Conservation (phyloP, 2,797 vertebrate species). For the Liparis tanakae region DNA sequence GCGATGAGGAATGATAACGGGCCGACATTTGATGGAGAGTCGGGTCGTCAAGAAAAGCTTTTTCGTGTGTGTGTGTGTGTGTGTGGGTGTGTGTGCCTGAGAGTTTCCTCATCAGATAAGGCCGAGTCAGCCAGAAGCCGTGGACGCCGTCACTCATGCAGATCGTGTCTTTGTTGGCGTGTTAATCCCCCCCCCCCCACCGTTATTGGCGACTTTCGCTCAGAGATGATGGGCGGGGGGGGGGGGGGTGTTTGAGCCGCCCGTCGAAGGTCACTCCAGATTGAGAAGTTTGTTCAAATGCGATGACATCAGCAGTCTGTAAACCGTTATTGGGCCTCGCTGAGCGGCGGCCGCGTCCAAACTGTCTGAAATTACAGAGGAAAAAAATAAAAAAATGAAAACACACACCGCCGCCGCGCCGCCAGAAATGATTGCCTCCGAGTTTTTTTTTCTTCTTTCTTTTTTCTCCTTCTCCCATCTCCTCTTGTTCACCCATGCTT, state of each 20-base stretch:
- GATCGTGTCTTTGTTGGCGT: not conserved
- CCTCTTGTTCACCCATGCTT: slow-evolving; percentile 61
- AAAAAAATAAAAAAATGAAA: slow-evolving; percentile 8
- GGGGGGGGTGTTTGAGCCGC: slow-evolving; percentile 82
- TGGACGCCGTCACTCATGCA: not conserved
- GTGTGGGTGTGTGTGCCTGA: too few relatives aligned
- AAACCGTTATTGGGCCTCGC: slow-evolving; percentile 91
- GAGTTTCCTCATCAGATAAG: not conserved
- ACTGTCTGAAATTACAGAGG: slow-evolving; percentile 77
- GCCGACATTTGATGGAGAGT: not conserved
- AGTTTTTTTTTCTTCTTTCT: slow-evolving; percentile 74
- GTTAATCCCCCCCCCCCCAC: not conserved
- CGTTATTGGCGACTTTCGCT: slow-evolving; percentile 33
- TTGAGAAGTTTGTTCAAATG: slow-evolving; percentile 98
- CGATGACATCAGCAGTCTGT: slow-evolving; percentile 96
- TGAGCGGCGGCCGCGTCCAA: slow-evolving; percentile 48
- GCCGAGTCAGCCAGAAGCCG: not conserved
- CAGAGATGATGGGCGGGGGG: slow-evolving; percentile 28
- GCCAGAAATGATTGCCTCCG: slow-evolving; percentile 91
- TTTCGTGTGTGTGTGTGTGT: too few relatives aligned
- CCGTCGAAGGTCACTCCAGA: slow-evolving; percentile 93
- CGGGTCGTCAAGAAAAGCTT: not conserved
- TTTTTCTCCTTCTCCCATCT: slow-evolving; percentile 36
- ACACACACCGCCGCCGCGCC: slow-evolving; percentile 84
- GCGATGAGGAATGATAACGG: not conserved